phyloP scores from a whole-genome alignment of 2,113 vertebrate genomes.

The Semnornis frantzii region DNA sequence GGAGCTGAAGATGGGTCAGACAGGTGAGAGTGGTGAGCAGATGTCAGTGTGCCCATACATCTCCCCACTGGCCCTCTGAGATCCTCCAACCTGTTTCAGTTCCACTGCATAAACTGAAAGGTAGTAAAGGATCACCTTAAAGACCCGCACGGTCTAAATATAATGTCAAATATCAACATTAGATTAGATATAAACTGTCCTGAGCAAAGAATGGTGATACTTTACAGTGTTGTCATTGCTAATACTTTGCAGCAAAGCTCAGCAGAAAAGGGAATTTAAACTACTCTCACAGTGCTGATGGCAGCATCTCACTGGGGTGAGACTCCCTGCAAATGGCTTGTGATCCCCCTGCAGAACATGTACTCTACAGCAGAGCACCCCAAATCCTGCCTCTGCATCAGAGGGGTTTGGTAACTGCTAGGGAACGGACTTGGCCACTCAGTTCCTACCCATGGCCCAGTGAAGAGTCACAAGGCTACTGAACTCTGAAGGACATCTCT shows the following conservation, averaged over 20 bases:
- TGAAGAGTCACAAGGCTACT: background rate
- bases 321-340: background rate
- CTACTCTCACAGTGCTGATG: fast-evolving
- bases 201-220: background rate
- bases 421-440: background rate
- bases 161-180: background rate
- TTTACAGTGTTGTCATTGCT: background rate
- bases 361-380: background rate
- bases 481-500: background rate
- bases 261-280: background rate
- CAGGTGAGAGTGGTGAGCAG: fast-evolving
- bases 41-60: background rate
- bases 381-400: background rate
- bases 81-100: background rate
- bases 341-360: fast-evolving
- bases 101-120: background rate
- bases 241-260: background rate
- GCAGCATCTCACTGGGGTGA: background rate
- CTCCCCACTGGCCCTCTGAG: fast-evolving
- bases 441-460: fast-evolving
- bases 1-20: background rate
- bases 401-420: fast-evolving
- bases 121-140: background rate
- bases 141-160: background rate
- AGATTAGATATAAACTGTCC: background rate